Conservation (phyloP, 2,113 vertebrate species). For the Ivindomyrus marchei region DNA sequence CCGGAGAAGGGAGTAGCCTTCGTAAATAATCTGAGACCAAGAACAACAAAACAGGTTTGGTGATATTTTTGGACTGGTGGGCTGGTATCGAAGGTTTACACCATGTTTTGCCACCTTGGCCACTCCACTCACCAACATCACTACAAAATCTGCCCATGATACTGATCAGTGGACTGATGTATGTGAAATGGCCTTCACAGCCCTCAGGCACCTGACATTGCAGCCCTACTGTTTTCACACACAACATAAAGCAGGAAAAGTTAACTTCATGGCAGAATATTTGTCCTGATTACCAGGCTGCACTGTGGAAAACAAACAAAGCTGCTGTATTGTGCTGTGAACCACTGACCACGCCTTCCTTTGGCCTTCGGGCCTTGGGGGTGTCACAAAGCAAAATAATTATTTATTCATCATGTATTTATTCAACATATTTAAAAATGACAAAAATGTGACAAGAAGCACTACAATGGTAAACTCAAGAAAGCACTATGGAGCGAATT, state of each 20-base stretch:
- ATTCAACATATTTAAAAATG: not conserved
- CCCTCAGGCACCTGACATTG: not conserved
- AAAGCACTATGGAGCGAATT: not conserved
- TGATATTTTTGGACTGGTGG: not conserved
- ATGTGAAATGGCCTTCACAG: not conserved
- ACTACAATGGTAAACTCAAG: not conserved
- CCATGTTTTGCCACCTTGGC: not conserved
- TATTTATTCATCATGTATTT: not conserved
- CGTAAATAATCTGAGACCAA: not conserved
- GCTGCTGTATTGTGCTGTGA: not conserved
- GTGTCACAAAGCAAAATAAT: not conserved
- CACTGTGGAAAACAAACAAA: not conserved
- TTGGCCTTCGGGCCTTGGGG: not conserved
- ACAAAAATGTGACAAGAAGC: not conserved
- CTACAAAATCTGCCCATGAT: not conserved
- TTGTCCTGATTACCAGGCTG: not conserved
- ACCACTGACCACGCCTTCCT: not conserved
- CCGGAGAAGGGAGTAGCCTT: not conserved
- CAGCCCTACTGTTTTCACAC: not conserved
- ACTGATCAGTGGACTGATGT: not conserved
- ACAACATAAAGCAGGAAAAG: not conserved
- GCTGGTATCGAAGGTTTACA: not conserved
- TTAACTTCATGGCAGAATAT: not conserved
- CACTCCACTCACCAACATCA: not conserved
- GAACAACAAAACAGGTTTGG: not conserved